phyloP scores from a whole-genome alignment of 1,140 invertebrate genomes.

The Lepidurus packardi region DNA sequence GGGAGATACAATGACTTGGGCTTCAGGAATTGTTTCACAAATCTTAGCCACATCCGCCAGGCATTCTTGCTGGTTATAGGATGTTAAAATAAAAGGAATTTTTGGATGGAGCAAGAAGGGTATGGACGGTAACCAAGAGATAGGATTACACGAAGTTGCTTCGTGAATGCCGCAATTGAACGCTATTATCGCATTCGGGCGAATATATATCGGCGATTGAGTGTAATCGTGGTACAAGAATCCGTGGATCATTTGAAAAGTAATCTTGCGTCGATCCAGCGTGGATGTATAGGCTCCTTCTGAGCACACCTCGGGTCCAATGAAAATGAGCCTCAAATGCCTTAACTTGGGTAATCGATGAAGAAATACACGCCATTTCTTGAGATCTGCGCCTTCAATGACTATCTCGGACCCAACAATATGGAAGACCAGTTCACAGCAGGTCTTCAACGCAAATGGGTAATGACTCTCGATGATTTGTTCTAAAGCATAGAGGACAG shows the following conservation, averaged over 20 bases:
- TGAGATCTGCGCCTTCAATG: slow-evolving; percentile 59
- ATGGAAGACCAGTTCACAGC: slow-evolving; percentile 49
- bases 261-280: slow-evolving; percentile 43
- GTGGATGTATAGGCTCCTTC: slow-evolving; percentile 43
- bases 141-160: neutral
- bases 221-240: slow-evolving; percentile 56
- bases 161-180: slow-evolving; percentile 56
- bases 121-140: slow-evolving; percentile 7
- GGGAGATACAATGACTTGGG: neutral
- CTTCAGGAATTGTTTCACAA: neutral
- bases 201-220: slow-evolving; percentile 43
- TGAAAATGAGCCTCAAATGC: slow-evolving; percentile 48
- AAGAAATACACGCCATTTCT: slow-evolving; percentile 62
- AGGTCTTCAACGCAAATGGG: neutral
- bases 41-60: neutral
- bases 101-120: neutral
- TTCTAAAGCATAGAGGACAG: slow-evolving; percentile 54
- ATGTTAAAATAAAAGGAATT: slow-evolving; percentile 13
- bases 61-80: slow-evolving; percentile 25
- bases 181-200: slow-evolving; percentile 56
- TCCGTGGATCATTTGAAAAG: slow-evolving; percentile 51
- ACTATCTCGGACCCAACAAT: slow-evolving; percentile 61
- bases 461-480: slow-evolving; percentile 34
- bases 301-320: slow-evolving; percentile 57
- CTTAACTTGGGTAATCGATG: slow-evolving; percentile 54